A percentile compares a stretch with the other conserved stretches of the same genome.
Evolutionary conservation across 2,797 vertebrate species (phyloP).

Genomic region (Characodon lateralis): DNA sequence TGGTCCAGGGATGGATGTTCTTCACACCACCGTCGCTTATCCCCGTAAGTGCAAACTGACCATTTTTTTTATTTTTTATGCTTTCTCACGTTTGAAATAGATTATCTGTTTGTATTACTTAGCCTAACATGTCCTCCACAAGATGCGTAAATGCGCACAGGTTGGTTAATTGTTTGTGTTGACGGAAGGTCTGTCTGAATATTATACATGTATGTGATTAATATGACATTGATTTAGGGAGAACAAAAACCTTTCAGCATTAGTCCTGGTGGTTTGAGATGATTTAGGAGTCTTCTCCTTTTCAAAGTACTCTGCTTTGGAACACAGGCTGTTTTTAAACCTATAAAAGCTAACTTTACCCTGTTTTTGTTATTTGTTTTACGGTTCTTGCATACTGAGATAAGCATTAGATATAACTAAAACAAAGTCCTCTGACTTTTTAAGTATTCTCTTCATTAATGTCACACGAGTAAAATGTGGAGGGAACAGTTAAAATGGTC

Average conservation of each 20-base stretch:
- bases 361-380: not conserved
- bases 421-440: not conserved
- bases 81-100: not conserved
- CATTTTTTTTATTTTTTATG: not conserved
- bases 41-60: conserved; percentile 83
- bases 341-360: not conserved
- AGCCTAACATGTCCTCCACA: accelerated
- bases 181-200: not conserved
- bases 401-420: not conserved
- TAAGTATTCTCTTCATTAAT: not conserved
- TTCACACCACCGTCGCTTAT: conserved; percentile 87
- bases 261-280: not conserved
- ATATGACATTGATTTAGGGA: not conserved
- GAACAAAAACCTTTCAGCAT: not conserved
- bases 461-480: not conserved
- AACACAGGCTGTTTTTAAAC: not conserved
- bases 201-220: not conserved
- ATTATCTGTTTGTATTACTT: not conserved
- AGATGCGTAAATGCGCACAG: conserved; percentile 45
- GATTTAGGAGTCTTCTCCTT: not conserved
- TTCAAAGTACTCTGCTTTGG: not conserved
- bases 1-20: conserved; percentile 86
- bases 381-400: not conserved
- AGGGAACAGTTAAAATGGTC: not conserved
- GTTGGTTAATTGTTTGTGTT: not conserved